These are phyloP conservation scores for Erebia epiphron DNA, from an alignment of 2,888 invertebrate genomes.

Conservation along the genomic window DNA sequence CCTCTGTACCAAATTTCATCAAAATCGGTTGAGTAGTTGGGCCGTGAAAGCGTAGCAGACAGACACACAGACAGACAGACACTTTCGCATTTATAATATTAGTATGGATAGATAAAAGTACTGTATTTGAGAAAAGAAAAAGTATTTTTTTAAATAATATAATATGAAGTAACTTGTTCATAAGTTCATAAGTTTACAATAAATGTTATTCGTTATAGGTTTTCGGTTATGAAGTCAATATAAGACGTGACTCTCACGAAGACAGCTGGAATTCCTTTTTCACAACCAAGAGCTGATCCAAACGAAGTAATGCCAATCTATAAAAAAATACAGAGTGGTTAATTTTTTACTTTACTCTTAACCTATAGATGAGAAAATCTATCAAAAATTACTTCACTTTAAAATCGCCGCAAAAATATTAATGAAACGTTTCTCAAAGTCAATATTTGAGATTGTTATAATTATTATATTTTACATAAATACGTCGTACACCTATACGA, in stretches of 20 bases:
- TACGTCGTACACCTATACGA: too few species aligned
- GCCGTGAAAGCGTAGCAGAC: too few species aligned
- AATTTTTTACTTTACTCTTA: too few species aligned
- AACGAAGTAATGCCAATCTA: slow-evolving; percentile 56
- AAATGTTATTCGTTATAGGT: slow-evolving; percentile 42
- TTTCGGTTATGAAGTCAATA: slow-evolving; percentile 50
- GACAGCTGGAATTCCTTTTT: slow-evolving; percentile 51
- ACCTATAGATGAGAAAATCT: neutral
- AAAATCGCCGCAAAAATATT: neutral
- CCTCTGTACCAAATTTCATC: too few species aligned
- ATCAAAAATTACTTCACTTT: neutral
- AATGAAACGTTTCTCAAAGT: neutral
- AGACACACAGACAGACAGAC: too few species aligned
- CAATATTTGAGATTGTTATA: neutral
- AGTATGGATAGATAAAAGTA: too few species aligned
- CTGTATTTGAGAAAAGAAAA: neutral
- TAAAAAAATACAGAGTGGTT: slow-evolving; percentile 22
- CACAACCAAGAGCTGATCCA: slow-evolving; percentile 53
- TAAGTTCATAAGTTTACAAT: neutral
- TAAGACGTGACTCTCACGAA: slow-evolving; percentile 56
- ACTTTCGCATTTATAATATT: too few species aligned
- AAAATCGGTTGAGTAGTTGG: too few species aligned
- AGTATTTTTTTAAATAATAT: neutral
- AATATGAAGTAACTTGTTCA: neutral
- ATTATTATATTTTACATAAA: neutral